Percentiles rank a stretch among this genome's conserved stretches.
These are phyloP conservation scores for Alethe diademata DNA, from an alignment of 2,113 vertebrate genomes.

Conservation along the genomic window DNA sequence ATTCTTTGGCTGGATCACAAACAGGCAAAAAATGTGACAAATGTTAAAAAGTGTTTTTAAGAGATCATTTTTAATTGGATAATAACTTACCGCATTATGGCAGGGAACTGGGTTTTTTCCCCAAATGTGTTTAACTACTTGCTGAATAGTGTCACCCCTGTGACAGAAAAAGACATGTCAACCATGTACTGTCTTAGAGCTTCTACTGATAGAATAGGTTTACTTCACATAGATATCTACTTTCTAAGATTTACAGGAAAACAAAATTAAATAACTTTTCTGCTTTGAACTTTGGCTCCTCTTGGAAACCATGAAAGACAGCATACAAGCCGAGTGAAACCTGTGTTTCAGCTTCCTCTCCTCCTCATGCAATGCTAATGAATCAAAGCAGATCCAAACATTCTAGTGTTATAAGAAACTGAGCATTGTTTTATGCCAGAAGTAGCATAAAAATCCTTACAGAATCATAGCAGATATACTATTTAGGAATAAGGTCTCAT, in stretches of 20 bases:
- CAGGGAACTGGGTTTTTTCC: not conserved
- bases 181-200: not conserved
- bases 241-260: not conserved
- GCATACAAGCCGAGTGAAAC: not conserved
- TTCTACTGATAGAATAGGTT: not conserved
- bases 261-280: not conserved
- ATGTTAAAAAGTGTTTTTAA: constrained; percentile 34
- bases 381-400: not conserved
- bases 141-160: not conserved
- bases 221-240: not conserved
- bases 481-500: not conserved
- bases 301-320: not conserved
- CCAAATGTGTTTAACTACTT: not conserved
- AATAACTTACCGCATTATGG: constrained; percentile 33
- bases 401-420: not conserved
- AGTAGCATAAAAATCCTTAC: not conserved
- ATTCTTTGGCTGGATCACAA: constrained; percentile 52
- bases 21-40: constrained; percentile 42
- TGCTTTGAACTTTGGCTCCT: not conserved
- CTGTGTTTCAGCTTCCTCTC: not conserved
- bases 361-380: not conserved
- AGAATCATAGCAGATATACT: not conserved
- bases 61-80: constrained; percentile 18
- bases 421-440: not conserved
- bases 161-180: not conserved